phyloP scores from a whole-genome alignment of 2,113 vertebrate species.

The Chaetodon trifascialis region DNA sequence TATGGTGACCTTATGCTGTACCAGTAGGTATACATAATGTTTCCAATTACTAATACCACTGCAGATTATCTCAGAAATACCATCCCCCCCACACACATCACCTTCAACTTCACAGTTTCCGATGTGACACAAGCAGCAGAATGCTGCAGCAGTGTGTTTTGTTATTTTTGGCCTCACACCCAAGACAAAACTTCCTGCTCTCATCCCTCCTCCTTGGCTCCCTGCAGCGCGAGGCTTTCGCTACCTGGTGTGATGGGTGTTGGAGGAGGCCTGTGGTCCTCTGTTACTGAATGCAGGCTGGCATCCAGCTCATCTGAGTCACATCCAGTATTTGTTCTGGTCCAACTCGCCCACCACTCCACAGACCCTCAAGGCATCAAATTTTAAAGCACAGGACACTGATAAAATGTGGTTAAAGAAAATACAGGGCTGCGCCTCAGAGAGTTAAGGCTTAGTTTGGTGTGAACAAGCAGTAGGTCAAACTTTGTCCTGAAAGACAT shows the following conservation, averaged over 20 bases:
- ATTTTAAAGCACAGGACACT: constrained; percentile 42
- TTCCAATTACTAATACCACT: neutral
- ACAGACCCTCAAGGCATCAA: constrained; percentile 36
- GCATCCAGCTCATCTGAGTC: constrained; percentile 52
- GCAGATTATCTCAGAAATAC: constrained; percentile 32
- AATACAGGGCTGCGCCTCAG: constrained; percentile 9
- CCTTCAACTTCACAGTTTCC: constrained; percentile 23
- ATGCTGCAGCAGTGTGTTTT: constrained; percentile 9
- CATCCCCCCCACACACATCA: neutral
- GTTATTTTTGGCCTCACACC: constrained; percentile 40
- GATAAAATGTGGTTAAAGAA: constrained; percentile 23
- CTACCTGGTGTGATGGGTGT: constrained; percentile 45
- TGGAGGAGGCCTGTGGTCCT: constrained; percentile 44
- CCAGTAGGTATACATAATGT: neutral
- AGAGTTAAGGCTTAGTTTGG: constrained; percentile 16
- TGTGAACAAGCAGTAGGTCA: neutral
- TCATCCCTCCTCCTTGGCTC: constrained; percentile 24
- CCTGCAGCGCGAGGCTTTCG: constrained; percentile 47
- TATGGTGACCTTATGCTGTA: neutral
- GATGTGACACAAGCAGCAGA: constrained; percentile 19
- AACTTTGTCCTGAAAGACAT: constrained; percentile 4
- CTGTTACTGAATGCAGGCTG: constrained; percentile 46
- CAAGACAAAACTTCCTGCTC: constrained; percentile 36
- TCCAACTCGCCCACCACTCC: constrained; percentile 37
- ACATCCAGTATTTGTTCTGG: constrained; percentile 52